A percentile compares a stretch with the other conserved stretches of the same genome.
phyloP scores from a whole-genome alignment of 2,888 invertebrate genomes.

The Polymixis lichenea region DNA sequence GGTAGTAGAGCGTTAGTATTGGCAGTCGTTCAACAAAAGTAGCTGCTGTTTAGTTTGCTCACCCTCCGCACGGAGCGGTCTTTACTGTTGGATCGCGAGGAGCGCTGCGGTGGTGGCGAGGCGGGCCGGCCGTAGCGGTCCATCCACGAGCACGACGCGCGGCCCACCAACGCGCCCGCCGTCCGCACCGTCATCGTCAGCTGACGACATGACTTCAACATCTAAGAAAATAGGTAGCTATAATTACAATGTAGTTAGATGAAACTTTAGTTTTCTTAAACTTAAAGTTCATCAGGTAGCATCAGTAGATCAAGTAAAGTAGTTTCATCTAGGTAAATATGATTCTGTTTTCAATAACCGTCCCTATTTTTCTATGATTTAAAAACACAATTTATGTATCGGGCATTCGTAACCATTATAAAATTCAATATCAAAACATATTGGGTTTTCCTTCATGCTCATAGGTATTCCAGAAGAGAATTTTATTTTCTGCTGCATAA shows the following conservation, averaged over 20 bases:
- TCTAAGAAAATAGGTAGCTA: slow-evolving; percentile 87
- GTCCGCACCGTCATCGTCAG: slow-evolving; percentile 97
- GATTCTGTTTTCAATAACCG: neutral
- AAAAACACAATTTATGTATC: neutral
- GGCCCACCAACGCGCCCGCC: slow-evolving; percentile 93
- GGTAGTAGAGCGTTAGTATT: neutral
- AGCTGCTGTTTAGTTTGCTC: slow-evolving; percentile 67
- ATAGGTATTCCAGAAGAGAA: slow-evolving; percentile 24
- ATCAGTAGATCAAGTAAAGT: too few relatives aligned
- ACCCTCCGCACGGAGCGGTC: slow-evolving; percentile 93
- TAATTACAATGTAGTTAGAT: neutral
- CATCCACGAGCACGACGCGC: slow-evolving; percentile 98
- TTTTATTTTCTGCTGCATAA: slow-evolving; percentile 49
- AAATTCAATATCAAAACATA: slow-evolving; percentile 35
- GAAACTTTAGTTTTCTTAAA: too few relatives aligned
- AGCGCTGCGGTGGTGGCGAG: slow-evolving; percentile 92
- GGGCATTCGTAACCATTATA: slow-evolving; percentile 2
- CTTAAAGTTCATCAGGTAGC: too few relatives aligned
- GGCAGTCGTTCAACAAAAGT: slow-evolving; percentile 36
- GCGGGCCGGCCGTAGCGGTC: slow-evolving; percentile 97
- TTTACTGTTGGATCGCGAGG: slow-evolving; percentile 89
- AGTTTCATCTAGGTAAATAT: neutral
- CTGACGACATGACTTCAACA: slow-evolving; percentile 96
- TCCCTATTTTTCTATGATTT: slow-evolving; percentile 1
- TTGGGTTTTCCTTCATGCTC: slow-evolving; percentile 9